Base-by-base conservation (phyloP, 1,140 invertebrate species). In the Drosophila dunni region DNA sequence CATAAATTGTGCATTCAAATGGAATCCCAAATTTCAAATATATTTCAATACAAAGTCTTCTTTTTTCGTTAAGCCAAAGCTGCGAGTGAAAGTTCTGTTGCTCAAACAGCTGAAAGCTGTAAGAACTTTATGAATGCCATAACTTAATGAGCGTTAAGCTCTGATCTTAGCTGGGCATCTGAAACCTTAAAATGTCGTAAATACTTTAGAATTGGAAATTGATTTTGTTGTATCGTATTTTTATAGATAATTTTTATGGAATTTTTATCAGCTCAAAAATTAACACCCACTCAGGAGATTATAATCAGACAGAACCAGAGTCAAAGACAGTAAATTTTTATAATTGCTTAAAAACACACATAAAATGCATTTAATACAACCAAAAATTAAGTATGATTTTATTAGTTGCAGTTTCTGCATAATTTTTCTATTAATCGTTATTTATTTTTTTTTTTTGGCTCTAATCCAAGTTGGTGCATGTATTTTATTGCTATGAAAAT, bases 1-100 rank as follows among this genome's bases (percentile, higher is more conserved):
- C 78, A 81, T 88, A 88, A 86, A 86, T 88, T 80, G 51, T 57
- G 34, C 15, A 17, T 24, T 36, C 53, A 42, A 40, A 56, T 40
- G 53, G 36, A 56, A 40, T 40, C 29, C 50, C 50, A 53, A 24
- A 54, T 38, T n/a, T 13, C 8, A 17, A 8, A 36, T n/a, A n/a
- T n/a, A 24, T 48, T 56, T 54, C 36, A 40, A 56, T 42, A 13
- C 15, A 36, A 11, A 56, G 36, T 5, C 15, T 56, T 45, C 13
- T 38, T 1, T 4, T 56, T 61, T 11, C 44, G 7, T 10, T 24
- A 15, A 58, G 38, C 15, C 5, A 42, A 42, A 38, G 45, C 45
- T 11, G 34, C 53, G 24, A 75, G 65, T 70, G 67, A 75, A 75
- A 73, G 70, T 73, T 73, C 54, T 48, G 8, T 44, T 33, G 13